Evolutionary conservation across 2,888 invertebrate species (phyloP).

Genomic region (Nomada fabriciana): DNA sequence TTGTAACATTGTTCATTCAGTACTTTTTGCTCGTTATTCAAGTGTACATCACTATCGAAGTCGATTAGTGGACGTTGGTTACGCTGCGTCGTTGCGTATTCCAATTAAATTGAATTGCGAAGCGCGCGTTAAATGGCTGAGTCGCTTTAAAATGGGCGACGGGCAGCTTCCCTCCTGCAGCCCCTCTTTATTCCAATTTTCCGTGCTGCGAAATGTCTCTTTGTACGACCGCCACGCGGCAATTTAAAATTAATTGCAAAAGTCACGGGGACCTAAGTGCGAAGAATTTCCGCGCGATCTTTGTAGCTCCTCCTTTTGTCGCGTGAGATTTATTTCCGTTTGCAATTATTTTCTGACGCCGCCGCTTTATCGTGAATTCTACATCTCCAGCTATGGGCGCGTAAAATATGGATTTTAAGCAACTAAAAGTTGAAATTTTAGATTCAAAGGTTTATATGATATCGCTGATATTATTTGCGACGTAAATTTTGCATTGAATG

Average conservation of each 20-base stretch:
- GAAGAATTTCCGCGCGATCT: slow-evolving; percentile 39
- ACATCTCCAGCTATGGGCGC: no score
- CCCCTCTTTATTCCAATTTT: slow-evolving; percentile 37
- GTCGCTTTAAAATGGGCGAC: slow-evolving; percentile 57
- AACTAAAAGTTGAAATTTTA: no score
- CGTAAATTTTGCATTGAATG: not conserved
- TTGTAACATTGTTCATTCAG: no score
- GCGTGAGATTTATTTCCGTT: slow-evolving; percentile 32
- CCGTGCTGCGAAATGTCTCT: slow-evolving; percentile 33
- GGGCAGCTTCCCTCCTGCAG: slow-evolving; percentile 16
- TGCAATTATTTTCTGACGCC: not conserved
- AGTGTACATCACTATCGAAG: no score
- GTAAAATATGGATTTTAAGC: no score
- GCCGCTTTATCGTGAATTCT: not conserved
- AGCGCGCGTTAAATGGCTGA: slow-evolving; percentile 49
- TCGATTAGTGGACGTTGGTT: not conserved
- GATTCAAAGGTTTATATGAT: no score
- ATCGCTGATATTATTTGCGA: no score
- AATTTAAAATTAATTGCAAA: slow-evolving; percentile 69
- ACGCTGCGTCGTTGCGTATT: slow-evolving; percentile 31
- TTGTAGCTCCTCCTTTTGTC: slow-evolving; percentile 11
- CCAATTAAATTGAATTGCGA: slow-evolving; percentile 62
- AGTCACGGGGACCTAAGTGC: slow-evolving; percentile 44
- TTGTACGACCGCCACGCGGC: slow-evolving; percentile 19
- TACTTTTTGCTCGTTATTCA: no score